Percentiles rank a stretch among this genome's conserved stretches.
phyloP scores from a whole-genome alignment of 2,797 vertebrate species.

The Lindbergichthys nudifrons region DNA sequence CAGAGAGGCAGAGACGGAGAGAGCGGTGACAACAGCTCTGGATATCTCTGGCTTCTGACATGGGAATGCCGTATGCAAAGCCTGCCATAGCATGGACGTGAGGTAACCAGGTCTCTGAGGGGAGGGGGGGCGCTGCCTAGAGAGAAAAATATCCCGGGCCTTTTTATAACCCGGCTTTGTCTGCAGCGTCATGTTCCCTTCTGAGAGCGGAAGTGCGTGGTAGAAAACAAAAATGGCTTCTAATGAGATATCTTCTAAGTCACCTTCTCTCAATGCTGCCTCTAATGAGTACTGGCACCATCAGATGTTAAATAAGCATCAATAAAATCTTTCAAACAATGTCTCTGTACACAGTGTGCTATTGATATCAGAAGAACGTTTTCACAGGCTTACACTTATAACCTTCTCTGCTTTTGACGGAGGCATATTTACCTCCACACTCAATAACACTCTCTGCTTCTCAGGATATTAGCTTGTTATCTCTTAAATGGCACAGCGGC shows the following conservation, averaged over 20 bases:
- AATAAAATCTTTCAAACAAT: conserved; percentile 39
- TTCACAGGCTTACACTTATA: neutral
- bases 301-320: conserved; percentile 53
- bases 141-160: conserved; percentile 46
- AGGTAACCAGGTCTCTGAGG: conserved; percentile 51
- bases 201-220: conserved; percentile 39
- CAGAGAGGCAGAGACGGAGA: conserved; percentile 17
- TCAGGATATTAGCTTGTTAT: conserved; percentile 38
- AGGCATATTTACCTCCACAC: conserved; percentile 13
- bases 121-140: conserved; percentile 1
- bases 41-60: conserved; percentile 50
- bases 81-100: conserved; percentile 64
- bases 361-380: conserved; percentile 3
- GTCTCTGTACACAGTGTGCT: conserved; percentile 29
- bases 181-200: conserved; percentile 75
- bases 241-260: conserved; percentile 32
- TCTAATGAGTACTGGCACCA: conserved; percentile 45
- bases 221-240: conserved; percentile 26
- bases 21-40: conserved; percentile 51
- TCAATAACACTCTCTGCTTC: conserved; percentile 19
- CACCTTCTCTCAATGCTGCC: conserved; percentile 17
- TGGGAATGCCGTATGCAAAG: conserved; percentile 53
- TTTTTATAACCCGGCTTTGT: conserved; percentile 70
- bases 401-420: neutral
- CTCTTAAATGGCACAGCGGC: conserved; percentile 20